A percentile compares a stretch with the other conserved stretches of the same genome.
Evolutionary conservation across 2,888 invertebrate genomes (phyloP).

Genomic region (Calameuta idolon): DNA sequence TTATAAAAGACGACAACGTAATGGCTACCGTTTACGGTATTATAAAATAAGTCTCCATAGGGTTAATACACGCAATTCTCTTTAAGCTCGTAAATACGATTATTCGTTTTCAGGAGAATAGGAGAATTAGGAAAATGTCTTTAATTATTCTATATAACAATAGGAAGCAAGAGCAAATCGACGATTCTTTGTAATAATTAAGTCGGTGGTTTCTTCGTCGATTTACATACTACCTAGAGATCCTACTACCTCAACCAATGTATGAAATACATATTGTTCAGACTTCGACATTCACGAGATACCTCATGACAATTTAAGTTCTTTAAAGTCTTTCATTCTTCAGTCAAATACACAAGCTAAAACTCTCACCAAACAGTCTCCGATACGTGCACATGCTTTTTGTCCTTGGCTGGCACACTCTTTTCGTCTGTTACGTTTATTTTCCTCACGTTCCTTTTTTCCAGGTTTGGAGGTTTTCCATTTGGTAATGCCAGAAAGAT

Average conservation of each 20-base stretch:
- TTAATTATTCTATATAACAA: background rate
- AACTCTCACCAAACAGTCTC: slow-evolving; percentile 55
- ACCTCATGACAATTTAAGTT: background rate
- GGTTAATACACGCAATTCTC: background rate
- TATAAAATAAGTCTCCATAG: background rate
- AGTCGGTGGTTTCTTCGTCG: background rate
- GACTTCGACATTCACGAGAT: background rate
- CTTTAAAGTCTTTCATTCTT: slow-evolving; percentile 18
- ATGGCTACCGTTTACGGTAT: background rate
- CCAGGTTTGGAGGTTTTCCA: slow-evolving; percentile 37
- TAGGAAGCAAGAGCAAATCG: background rate
- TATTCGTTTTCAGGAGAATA: background rate
- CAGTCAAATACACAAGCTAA: slow-evolving; percentile 60
- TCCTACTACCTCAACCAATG: background rate
- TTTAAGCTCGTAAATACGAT: background rate
- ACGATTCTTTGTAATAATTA: background rate
- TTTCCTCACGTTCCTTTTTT: slow-evolving; percentile 57
- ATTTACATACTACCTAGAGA: background rate
- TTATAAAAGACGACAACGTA: background rate
- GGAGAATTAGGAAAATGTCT: background rate
- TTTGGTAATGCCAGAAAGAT: slow-evolving; percentile 10
- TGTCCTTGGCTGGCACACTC: slow-evolving; percentile 58
- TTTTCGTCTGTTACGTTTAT: slow-evolving; percentile 57
- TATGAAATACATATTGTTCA: too few species aligned
- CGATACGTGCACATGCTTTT: slow-evolving; percentile 54